Conservation (phyloP, 2,888 invertebrate genomes). For the Agelastica alni region DNA sequence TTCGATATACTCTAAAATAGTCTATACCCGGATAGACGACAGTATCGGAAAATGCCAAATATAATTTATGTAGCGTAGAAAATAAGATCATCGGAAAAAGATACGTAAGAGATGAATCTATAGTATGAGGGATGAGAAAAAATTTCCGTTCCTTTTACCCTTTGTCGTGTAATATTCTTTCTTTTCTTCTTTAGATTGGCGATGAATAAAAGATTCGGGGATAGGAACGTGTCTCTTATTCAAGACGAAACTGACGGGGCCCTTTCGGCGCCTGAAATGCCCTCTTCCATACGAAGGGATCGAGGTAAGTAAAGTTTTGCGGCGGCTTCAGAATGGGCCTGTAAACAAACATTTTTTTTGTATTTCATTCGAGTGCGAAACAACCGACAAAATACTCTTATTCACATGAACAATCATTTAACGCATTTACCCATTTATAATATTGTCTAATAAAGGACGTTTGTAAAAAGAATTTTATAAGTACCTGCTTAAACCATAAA, state of each 20-base stretch:
- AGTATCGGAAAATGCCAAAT: constrained; percentile 9
- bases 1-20: too few species aligned
- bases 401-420: too few species aligned
- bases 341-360: too few species aligned
- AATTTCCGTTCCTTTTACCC: constrained; percentile 1
- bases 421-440: too few species aligned
- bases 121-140: background rate
- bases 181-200: constrained; percentile 51
- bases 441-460: too few species aligned
- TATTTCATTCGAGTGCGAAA: too few species aligned
- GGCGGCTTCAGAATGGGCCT: background rate
- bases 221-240: constrained; percentile 61
- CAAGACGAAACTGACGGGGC: constrained; percentile 82
- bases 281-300: constrained; percentile 71
- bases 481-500: too few species aligned
- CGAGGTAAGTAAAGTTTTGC: constrained; percentile 59
- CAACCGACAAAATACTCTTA: too few species aligned
- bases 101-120: background rate
- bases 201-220: constrained; percentile 59
- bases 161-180: constrained; percentile 36
- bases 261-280: constrained; percentile 80
- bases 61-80: constrained; percentile 2
- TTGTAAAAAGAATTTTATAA: too few species aligned
- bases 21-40: too few species aligned
- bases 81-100: background rate